A percentile compares a stretch with the other conserved stretches of the same genome.
phyloP scores from a whole-genome alignment of 2,113 vertebrate species.

The Microcebus murinus region DNA sequence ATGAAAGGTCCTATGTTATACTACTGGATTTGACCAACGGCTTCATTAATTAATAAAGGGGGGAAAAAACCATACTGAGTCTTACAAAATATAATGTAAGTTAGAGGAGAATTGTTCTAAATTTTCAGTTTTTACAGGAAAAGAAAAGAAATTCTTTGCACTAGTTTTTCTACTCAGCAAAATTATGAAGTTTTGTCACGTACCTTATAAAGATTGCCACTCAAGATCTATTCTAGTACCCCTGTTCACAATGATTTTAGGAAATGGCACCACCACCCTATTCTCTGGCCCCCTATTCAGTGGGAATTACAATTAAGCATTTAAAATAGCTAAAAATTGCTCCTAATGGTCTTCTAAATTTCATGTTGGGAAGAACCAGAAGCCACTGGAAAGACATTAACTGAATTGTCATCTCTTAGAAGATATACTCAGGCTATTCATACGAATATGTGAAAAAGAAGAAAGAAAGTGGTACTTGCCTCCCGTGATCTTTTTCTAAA shows the following conservation, averaged over 20 bases:
- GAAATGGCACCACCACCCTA: background rate
- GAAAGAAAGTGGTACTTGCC: background rate
- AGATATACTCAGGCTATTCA: background rate
- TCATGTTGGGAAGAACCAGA: background rate
- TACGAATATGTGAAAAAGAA: background rate
- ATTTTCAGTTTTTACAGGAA: background rate
- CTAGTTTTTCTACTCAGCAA: background rate
- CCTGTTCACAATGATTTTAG: background rate
- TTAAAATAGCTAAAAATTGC: background rate
- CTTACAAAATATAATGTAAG: background rate
- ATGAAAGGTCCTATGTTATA: background rate
- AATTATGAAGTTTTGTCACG: background rate
- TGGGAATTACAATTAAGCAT: background rate
- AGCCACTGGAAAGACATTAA: background rate
- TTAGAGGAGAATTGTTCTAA: background rate
- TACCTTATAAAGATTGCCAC: background rate
- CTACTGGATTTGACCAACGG: background rate
- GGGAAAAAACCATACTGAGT: background rate
- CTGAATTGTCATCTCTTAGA: background rate
- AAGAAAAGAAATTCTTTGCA: background rate
- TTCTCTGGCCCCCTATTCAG: background rate
- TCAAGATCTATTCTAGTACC: background rate
- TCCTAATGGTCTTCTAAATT: background rate
- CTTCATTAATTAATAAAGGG: constrained; percentile 29
- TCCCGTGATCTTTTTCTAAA: background rate